Conservation (phyloP, 1,140 invertebrate genomes). For the Phthorimaea operculella region DNA sequence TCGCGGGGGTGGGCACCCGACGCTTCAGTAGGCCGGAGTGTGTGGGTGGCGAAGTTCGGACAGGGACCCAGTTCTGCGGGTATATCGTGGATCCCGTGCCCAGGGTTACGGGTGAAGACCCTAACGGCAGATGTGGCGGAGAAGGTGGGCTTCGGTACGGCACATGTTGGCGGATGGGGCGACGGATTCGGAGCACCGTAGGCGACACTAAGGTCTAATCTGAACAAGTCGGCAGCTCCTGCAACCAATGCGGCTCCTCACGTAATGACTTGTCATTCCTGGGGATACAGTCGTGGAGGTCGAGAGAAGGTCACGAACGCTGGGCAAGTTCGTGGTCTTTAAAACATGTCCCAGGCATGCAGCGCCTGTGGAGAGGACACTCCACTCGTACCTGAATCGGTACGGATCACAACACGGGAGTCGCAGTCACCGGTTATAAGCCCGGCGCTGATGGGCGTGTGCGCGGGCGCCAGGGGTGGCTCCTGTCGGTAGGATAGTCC, state of each 20-base stretch:
- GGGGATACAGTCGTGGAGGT: conserved; percentile 1
- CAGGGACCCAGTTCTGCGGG: conserved; percentile 9
- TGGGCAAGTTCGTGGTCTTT: conserved; percentile 7
- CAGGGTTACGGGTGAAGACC: conserved; percentile 17
- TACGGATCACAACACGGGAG: conserved; percentile 5
- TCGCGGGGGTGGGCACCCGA: conserved; percentile 14
- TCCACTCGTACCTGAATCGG: neutral
- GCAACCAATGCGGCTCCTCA: neutral
- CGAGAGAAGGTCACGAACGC: conserved; percentile 4
- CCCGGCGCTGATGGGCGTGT: conserved; percentile 5
- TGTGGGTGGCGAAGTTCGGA: conserved; percentile 11
- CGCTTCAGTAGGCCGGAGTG: conserved; percentile 13
- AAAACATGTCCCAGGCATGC: conserved; percentile 6
- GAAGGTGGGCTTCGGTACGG: neutral
- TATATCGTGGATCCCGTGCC: conserved; percentile 12
- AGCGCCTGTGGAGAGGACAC: conserved; percentile 8
- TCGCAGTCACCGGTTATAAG: conserved; percentile 9
- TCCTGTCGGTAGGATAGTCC: conserved; percentile 4
- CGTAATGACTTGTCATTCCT: conserved; percentile 4
- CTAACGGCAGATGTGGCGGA: conserved; percentile 10
- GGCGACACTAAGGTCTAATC: neutral
- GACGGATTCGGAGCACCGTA: neutral
- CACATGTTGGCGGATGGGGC: neutral
- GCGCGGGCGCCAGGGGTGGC: conserved; percentile 7
- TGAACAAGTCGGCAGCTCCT: neutral